These are phyloP conservation scores for Choloepus hoffmanni DNA, from an alignment of 2,113 vertebrate genomes.

Conservation along the genomic window DNA sequence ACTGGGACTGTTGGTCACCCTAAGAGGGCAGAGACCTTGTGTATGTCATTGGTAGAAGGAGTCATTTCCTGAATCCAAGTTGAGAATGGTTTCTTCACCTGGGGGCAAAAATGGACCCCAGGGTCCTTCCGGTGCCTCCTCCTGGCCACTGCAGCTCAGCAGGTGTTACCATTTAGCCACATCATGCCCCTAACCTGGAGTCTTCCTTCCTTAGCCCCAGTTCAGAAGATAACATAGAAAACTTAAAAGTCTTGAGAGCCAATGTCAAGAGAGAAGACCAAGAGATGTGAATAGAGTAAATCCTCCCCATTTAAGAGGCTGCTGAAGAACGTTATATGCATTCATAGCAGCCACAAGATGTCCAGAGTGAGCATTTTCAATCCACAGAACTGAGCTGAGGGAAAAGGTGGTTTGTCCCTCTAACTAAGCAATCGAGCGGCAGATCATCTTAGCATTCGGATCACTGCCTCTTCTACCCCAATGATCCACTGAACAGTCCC, in stretches of 20 bases:
- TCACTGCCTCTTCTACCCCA: neutral
- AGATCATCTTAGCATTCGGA: neutral
- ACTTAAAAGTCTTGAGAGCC: neutral
- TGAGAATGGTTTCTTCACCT: neutral
- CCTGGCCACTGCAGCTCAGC: neutral
- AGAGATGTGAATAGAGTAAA: neutral
- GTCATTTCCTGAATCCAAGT: neutral
- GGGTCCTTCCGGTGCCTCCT: neutral
- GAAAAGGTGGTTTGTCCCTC: neutral
- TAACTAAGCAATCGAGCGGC: neutral
- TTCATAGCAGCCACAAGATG: neutral
- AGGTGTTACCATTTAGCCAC: neutral
- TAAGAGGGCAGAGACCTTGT: neutral
- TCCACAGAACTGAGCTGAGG: neutral
- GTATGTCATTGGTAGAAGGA: neutral
- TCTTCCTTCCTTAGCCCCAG: neutral
- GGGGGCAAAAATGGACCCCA: neutral
- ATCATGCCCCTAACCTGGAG: neutral
- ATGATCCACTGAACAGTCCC: too few relatives aligned
- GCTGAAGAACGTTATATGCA: neutral
- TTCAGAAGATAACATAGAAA: neutral
- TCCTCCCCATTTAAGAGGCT: rapidly evolving
- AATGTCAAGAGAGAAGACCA: neutral
- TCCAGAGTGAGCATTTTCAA: neutral
- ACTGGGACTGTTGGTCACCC: neutral